Conservation (phyloP, 2,113 vertebrate species). For the Nesospiza acunhae region DNA sequence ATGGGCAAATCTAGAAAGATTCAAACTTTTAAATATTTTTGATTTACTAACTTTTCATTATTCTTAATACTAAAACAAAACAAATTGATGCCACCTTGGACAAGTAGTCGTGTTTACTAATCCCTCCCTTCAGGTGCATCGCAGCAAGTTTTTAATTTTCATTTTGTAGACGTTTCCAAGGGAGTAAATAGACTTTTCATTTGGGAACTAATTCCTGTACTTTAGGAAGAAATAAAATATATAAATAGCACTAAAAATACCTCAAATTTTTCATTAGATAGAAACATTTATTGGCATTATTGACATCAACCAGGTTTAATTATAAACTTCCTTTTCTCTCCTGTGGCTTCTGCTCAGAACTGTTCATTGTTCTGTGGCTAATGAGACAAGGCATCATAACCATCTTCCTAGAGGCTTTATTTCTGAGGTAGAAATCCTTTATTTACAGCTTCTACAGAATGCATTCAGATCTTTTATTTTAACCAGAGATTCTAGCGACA, state of each 20-base stretch:
- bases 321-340: constrained; percentile 63
- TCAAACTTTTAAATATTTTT: constrained; percentile 63
- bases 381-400: constrained; percentile 42
- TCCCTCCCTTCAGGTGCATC: constrained; percentile 61
- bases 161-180: constrained; percentile 73
- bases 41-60: constrained; percentile 58
- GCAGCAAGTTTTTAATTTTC: constrained; percentile 58
- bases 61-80: constrained; percentile 61
- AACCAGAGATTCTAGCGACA: constrained; percentile 58
- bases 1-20: constrained; percentile 65
- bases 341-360: constrained; percentile 59
- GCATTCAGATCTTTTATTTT: constrained; percentile 61
- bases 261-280: constrained; percentile 81
- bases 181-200: constrained; percentile 68
- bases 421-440: constrained; percentile 54
- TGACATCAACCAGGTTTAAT: constrained; percentile 66
- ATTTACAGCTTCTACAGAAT: constrained; percentile 62
- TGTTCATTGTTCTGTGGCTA: constrained; percentile 1
- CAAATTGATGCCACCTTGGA: constrained; percentile 71
- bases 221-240: constrained; percentile 79
- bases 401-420: constrained; percentile 60
- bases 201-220: constrained; percentile 76
- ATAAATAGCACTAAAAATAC: constrained; percentile 84
- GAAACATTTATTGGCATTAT: constrained; percentile 72
- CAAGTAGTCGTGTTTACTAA: constrained; percentile 59